phyloP scores from a whole-genome alignment of 2,797 vertebrate species.

The Botia almorhae region DNA sequence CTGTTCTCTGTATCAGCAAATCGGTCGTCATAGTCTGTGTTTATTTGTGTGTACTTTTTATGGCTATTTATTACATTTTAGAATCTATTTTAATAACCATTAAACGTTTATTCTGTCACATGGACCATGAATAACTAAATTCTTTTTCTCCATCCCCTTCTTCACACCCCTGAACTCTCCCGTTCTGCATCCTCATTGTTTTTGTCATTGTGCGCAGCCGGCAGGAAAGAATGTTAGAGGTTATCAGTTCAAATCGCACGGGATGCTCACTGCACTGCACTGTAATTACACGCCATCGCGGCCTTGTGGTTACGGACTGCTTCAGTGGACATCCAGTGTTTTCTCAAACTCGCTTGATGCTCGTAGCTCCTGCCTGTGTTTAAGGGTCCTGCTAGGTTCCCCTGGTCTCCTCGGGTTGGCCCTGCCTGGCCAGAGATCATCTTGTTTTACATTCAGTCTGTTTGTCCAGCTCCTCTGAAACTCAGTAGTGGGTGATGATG shows the following conservation, averaged over 20 bases:
- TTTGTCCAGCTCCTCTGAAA: conserved; percentile 1
- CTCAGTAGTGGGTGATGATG: background rate
- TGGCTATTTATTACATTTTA: conserved; percentile 27
- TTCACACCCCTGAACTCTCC: conserved; percentile 14
- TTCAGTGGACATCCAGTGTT: conserved; percentile 30
- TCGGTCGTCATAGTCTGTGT: background rate
- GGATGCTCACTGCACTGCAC: conserved; percentile 63
- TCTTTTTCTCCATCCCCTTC: conserved; percentile 1
- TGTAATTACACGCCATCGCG: conserved; percentile 72
- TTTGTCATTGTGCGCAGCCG: conserved; percentile 54
- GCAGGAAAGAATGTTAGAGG: conserved; percentile 51
- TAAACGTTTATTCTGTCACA: background rate
- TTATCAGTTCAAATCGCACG: conserved; percentile 59
- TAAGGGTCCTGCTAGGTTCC: conserved; percentile 61
- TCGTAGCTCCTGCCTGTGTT: conserved; percentile 34
- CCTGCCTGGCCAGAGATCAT: background rate
- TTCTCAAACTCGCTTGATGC: conserved; percentile 27
- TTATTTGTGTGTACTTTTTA: conserved; percentile 11
- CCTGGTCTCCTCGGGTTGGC: conserved; percentile 51
- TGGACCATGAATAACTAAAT: conserved; percentile 11
- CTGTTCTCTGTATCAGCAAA: background rate
- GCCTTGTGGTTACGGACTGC: conserved; percentile 65
- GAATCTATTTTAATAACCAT: conserved; percentile 19
- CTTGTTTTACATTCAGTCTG: background rate
- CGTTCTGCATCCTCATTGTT: conserved; percentile 40